Evolutionary conservation across 2,888 invertebrate species (phyloP), one percentile per base, ranked within the genome.

Genomic region (Boloria selene): DNA sequence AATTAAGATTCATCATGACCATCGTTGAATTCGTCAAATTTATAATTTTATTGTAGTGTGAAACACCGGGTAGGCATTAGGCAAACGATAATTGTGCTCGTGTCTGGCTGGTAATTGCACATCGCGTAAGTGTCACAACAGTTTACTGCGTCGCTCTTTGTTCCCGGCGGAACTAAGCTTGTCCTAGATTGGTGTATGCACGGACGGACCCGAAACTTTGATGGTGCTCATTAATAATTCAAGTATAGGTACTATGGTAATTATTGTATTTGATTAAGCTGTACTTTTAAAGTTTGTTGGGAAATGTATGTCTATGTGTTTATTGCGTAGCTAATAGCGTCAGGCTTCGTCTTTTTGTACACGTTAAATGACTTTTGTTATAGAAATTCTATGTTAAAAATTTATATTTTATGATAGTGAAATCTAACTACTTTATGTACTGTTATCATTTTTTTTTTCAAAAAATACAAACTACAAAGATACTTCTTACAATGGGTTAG

Each of bases 41-140:
- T 17, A 44, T 22, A 56, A 38, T 26, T 56, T 2, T 26, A 56
- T n/a, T 22, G 44, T 10, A 38, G 13, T 45, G 45, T 14, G 56
- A 45, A 56, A 56, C 22, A 56, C 22, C n/a, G 13, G 5, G 16
- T 44, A 22, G 22, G 22, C 3, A 26, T 13, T 44, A 22, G 22
- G 22, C 3, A 26, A 16, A 59, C 52, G 58, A 51, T 64, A 64
- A 64, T 59, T 44, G 52, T 52, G 52, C 51, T 44, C 52, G 64
- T 58, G 58, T 59, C 64, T 64, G 58, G 18, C 64, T 64, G 45
- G 64, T 75, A 73, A 73, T 73, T 73, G 70, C 67, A 56, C 60
- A 68, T 73, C 65, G 65, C 58, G 56, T 55, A 72, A 67, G 68
- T 73, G 71, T 68, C 72, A 70, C 68, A 69, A 70, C 70, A 73